Evolutionary conservation across 2,888 invertebrate genomes (phyloP).

Genomic region (Chesias legatella): DNA sequence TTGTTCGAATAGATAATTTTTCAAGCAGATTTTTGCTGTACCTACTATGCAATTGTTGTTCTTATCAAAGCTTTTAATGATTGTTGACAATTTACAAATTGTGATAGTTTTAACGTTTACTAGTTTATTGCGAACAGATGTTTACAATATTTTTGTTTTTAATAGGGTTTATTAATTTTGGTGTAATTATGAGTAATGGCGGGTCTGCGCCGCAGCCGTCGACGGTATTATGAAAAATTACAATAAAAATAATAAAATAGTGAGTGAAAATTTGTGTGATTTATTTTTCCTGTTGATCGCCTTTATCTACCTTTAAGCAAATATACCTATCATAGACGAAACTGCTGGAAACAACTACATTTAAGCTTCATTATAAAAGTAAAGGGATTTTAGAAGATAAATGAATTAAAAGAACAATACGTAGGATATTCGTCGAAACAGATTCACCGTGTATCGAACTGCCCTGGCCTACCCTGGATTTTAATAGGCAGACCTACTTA

Average conservation of each 20-base stretch:
- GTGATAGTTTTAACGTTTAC: constrained; percentile 38
- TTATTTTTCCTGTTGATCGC: constrained; percentile 26
- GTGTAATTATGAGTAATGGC: constrained; percentile 47
- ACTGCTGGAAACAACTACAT: too few species aligned
- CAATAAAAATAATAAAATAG: constrained; percentile 80
- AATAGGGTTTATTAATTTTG: constrained; percentile 25
- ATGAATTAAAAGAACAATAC: too few species aligned
- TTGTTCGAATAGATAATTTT: constrained; percentile 27
- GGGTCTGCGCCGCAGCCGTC: constrained; percentile 49
- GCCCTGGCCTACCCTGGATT: too few species aligned
- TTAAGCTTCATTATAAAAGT: too few species aligned
- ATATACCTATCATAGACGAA: too few species aligned
- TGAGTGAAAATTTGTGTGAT: constrained; percentile 49
- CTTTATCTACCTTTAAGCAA: not conserved
- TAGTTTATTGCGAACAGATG: constrained; percentile 35
- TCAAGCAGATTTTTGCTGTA: constrained; percentile 26
- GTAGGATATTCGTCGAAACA: too few species aligned
- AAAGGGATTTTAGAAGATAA: too few species aligned
- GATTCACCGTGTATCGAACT: too few species aligned
- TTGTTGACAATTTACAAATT: constrained; percentile 61
- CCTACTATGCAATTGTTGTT: constrained; percentile 52
- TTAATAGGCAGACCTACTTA: too few species aligned
- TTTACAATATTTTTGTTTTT: constrained; percentile 23
- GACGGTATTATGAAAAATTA: constrained; percentile 77
- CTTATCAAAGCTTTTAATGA: constrained; percentile 68